These are phyloP conservation scores for Euclidia mi DNA, from an alignment of 2,888 invertebrate species.

Conservation along the genomic window DNA sequence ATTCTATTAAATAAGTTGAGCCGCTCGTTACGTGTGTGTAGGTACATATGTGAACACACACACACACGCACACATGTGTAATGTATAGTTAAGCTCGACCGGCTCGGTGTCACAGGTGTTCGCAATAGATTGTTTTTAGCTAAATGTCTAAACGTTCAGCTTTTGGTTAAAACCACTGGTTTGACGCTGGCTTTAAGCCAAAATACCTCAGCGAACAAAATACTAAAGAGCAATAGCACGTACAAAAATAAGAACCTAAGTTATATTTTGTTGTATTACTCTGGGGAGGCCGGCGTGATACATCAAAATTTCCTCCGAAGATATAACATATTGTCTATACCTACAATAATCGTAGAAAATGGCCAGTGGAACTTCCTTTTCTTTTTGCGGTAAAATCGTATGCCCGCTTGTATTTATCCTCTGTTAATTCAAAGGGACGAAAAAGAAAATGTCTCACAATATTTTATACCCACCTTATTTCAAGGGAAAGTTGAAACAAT, in stretches of 20 bases:
- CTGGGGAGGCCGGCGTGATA: conserved; percentile 48
- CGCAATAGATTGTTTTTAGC: conserved; percentile 58
- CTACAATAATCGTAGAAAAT: conserved; percentile 36
- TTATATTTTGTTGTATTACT: conserved; percentile 54
- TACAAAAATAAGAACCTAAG: conserved; percentile 51
- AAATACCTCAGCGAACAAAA: conserved; percentile 36
- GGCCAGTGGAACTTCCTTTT: conserved; percentile 34
- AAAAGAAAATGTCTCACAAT: conserved; percentile 7
- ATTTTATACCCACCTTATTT: conserved; percentile 6
- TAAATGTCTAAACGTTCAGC: conserved; percentile 53
- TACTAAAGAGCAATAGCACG: conserved; percentile 23
- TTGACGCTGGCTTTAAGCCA: conserved; percentile 52
- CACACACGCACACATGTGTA: conserved; percentile 15
- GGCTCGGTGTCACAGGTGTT: conserved; percentile 52
- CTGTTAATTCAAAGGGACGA: conserved; percentile 18
- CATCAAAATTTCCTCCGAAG: conserved; percentile 52
- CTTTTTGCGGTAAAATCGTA: conserved; percentile 42
- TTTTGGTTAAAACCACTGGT: conserved; percentile 52
- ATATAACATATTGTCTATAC: conserved; percentile 44
- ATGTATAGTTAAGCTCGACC: conserved; percentile 29
- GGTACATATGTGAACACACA: no score
- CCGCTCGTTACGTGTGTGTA: no score
- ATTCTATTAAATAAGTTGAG: background rate
- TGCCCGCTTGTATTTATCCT: conserved; percentile 14
- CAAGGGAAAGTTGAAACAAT: conserved; percentile 7